phyloP scores from a whole-genome alignment of 2,888 invertebrate genomes.

The Andrena praecox region DNA sequence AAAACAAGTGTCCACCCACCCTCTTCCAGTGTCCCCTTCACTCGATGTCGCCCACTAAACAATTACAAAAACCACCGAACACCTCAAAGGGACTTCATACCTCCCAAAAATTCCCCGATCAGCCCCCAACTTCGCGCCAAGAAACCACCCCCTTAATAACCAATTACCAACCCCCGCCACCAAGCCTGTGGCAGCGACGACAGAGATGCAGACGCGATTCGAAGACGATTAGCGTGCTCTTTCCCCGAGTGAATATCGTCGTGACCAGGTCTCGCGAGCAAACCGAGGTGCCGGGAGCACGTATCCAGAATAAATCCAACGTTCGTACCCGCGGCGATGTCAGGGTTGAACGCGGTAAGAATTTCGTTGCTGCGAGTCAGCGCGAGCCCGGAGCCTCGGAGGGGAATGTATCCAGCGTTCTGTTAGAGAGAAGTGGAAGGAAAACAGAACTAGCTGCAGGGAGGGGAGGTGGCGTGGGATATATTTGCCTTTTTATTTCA shows the following conservation, averaged over 20 bases:
- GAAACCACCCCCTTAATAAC: no score
- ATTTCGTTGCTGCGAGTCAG: conserved; percentile 66
- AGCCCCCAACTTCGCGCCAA: no score
- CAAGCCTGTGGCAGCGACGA: background rate
- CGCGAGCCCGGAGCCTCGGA: conserved; percentile 1
- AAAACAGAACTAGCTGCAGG: conserved; percentile 6
- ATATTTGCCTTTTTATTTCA: conserved; percentile 68
- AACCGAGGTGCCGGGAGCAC: conserved; percentile 14
- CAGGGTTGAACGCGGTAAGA: conserved; percentile 60
- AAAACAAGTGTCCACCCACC: no score
- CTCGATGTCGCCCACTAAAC: no score
- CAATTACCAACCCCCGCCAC: no score
- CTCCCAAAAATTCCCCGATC: no score
- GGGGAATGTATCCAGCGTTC: conserved; percentile 11
- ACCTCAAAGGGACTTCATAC: no score
- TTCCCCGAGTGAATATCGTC: conserved; percentile 39
- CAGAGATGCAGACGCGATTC: conserved; percentile 23
- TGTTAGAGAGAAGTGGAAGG: background rate
- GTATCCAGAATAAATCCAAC: conserved; percentile 63
- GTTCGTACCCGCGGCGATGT: conserved; percentile 61
- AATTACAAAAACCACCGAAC: no score
- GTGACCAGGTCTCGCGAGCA: background rate
- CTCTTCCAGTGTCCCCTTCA: no score
- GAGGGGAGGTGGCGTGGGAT: conserved; percentile 46
- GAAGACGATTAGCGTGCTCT: conserved; percentile 12